Evolutionary conservation across 1,140 invertebrate species (phyloP).

Genomic region (Anthonomus grandis): DNA sequence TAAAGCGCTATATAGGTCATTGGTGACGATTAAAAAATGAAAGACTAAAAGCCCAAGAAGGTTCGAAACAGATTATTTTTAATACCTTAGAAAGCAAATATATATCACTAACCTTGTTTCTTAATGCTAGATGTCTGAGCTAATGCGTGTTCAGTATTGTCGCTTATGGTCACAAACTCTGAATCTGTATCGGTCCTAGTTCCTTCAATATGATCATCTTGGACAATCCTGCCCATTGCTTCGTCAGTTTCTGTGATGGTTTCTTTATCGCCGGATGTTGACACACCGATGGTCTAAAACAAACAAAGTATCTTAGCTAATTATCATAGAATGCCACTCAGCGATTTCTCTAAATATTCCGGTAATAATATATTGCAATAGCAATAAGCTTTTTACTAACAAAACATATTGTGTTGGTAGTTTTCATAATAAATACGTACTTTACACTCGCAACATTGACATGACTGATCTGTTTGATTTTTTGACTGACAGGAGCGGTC

Average conservation of each 20-base stretch:
- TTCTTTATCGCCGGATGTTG: conserved; percentile 29
- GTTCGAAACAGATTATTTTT: too few species aligned
- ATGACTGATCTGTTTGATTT: conserved; percentile 30
- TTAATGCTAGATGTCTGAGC: background rate
- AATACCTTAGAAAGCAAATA: too few species aligned
- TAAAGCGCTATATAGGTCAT: background rate
- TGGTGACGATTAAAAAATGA: too few species aligned
- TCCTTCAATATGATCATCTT: conserved; percentile 12
- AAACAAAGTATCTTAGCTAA: background rate
- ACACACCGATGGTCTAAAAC: conserved; percentile 20
- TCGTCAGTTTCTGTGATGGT: conserved; percentile 19
- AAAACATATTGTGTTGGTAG: too few species aligned
- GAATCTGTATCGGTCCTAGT: conserved; percentile 18
- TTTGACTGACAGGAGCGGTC: conserved; percentile 31
- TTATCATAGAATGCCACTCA: background rate
- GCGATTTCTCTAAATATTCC: background rate
- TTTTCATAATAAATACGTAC: conserved; percentile 22
- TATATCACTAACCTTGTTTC: conserved; percentile 14
- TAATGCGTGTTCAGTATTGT: conserved; percentile 15
- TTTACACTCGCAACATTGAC: conserved; percentile 35
- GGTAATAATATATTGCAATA: too few species aligned
- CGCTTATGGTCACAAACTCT: conserved; percentile 22
- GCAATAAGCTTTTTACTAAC: too few species aligned
- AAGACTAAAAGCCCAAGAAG: too few species aligned
- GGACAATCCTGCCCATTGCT: conserved; percentile 4